Base-by-base conservation (phyloP, 2,888 invertebrate species). In the Hemaris fuciformis region DNA sequence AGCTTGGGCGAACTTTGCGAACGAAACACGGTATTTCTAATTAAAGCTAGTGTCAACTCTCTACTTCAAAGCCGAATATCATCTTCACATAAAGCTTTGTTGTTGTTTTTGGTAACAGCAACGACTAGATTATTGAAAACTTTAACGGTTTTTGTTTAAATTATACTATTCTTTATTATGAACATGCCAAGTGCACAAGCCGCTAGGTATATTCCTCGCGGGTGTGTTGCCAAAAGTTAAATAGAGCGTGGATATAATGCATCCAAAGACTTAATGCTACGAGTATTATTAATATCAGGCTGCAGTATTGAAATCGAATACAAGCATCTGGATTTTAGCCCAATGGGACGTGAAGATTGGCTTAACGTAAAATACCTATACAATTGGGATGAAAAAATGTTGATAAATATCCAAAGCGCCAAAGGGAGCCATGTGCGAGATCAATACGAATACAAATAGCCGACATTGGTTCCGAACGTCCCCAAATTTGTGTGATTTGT, bases 401-500 rank as follows among this genome's bases (percentile, higher is more conserved):
- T 57, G 18, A 60, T 60, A 59, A 41, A 61, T 57, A 20, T 34
- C 18, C 10, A 23, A 20, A 31, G 46, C 61, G 60, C 62, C 62
- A 66, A 57, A 43, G 64, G 69, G 67, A 60, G 62, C 64, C 73
- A 76, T 72, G 72, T 77, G 74, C 68, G 65, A 72, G 75, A 80
- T 81, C 81, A 74, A 79, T 80, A 75, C 71, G 67, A 72, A 74
- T 76, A 75, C 75, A 75, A 77, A 77, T 77, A 73, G 66, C 66
- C 66, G 63, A 60, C 27, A 59, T 56, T 45, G 64, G 71, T 67
- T 62, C 64, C 66, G 69, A 68, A 68, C 60, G 68, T 68, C 64
- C 64, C 70, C 68, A 73, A 75, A 79, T 77, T 69, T 67, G 74
- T 79, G 78, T 76, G 81, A 81, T 80, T 79, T 79, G 77, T 77